These are phyloP conservation scores for Neogobius melanostomus DNA, from an alignment of 2,113 vertebrate species.

Conservation along the genomic window DNA sequence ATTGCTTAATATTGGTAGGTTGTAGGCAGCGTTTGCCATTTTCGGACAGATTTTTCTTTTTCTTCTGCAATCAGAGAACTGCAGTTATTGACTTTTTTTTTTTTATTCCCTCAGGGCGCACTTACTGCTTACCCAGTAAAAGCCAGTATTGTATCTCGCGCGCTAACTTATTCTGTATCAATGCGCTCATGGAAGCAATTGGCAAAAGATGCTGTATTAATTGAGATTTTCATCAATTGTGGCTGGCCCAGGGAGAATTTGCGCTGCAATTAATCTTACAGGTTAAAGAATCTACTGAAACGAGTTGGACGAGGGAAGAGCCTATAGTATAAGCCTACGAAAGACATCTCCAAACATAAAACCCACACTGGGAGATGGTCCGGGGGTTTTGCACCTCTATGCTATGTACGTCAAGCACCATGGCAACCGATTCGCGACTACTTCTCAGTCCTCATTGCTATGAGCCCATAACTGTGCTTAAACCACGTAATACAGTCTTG, in stretches of 20 bases:
- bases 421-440: neutral
- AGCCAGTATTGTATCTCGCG: neutral
- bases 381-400: too few relatives aligned
- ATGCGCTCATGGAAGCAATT: neutral
- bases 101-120: neutral
- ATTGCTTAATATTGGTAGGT: constrained; percentile 4
- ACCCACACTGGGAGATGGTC: too few relatives aligned
- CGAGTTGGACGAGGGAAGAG: too few relatives aligned
- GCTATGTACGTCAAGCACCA: neutral
- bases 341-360: too few relatives aligned
- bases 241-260: too few relatives aligned
- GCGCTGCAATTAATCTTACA: too few relatives aligned
- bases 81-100: constrained; percentile 3
- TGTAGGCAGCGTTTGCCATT: neutral
- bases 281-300: too few relatives aligned
- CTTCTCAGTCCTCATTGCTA: neutral
- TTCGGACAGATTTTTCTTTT: neutral
- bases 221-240: too few relatives aligned
- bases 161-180: neutral
- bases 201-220: neutral
- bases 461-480: neutral
- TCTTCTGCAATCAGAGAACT: neutral
- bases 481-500: neutral
- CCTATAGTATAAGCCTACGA: too few relatives aligned
- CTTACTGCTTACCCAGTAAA: neutral